Percentiles rank a stretch among this genome's conserved stretches.
phyloP scores from a whole-genome alignment of 2,888 invertebrate species.

The Empis stercorea region DNA sequence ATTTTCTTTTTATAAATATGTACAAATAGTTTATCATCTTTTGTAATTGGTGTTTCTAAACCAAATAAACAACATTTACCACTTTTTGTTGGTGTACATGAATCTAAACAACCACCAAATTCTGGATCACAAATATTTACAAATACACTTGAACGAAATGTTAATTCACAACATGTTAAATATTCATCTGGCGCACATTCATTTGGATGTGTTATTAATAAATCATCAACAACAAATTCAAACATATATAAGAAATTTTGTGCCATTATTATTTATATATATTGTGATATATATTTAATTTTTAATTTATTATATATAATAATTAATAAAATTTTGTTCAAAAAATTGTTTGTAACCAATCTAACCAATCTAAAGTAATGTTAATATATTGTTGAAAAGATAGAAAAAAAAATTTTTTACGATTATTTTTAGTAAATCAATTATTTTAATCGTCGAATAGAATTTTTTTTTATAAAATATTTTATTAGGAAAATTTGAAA shows the following conservation, averaged over 20 bases:
- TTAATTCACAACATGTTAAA: constrained; percentile 30
- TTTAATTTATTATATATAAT: background rate
- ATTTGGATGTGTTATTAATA: constrained; percentile 29
- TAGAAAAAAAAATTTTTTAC: too few relatives aligned
- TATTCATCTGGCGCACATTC: constrained; percentile 35
- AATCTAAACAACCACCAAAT: constrained; percentile 25
- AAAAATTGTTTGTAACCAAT: too few relatives aligned
- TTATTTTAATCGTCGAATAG: too few relatives aligned
- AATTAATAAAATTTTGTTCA: too few relatives aligned
- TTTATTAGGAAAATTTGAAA: too few relatives aligned
- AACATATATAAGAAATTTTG: constrained; percentile 32
- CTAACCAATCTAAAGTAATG: too few relatives aligned
- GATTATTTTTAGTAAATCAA: too few relatives aligned
- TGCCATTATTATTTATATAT: constrained; percentile 16
- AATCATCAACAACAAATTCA: constrained; percentile 32
- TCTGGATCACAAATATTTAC: constrained; percentile 30
- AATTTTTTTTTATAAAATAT: too few relatives aligned
- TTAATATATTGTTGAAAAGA: too few relatives aligned
- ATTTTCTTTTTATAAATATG: constrained; percentile 31
- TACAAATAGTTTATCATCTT: constrained; percentile 26
- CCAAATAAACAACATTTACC: constrained; percentile 32
- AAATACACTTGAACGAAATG: constrained; percentile 30
- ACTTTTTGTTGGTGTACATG: constrained; percentile 20
- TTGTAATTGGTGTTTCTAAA: constrained; percentile 24
- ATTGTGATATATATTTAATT: background rate